Conservation (phyloP, 1,140 invertebrate species). For the Bombus haemorrhoidalis region DNA sequence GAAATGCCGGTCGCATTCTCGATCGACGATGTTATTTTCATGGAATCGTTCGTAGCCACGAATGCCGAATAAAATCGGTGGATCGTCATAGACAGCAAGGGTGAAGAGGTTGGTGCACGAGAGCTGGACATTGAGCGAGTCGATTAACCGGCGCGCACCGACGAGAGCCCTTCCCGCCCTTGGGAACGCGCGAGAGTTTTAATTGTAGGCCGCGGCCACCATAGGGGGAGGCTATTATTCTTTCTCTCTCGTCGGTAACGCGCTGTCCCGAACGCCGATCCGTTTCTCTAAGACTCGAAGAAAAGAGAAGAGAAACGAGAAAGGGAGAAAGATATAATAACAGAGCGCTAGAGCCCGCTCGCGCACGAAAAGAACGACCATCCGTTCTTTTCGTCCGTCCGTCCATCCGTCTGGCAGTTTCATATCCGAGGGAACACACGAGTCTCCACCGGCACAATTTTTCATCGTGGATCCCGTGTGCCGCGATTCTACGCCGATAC, state of each 20-base stretch:
- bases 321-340: conserved; percentile 78
- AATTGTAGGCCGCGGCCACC: conserved; percentile 78
- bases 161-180: conserved; percentile 62
- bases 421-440: conserved; percentile 61
- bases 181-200: conserved; percentile 75
- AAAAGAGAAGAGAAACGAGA: conserved; percentile 50
- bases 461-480: conserved; percentile 68
- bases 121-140: conserved; percentile 47
- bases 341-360: conserved; percentile 75
- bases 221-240: conserved; percentile 78
- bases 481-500: conserved; percentile 5
- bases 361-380: conserved; percentile 74
- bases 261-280: conserved; percentile 50
- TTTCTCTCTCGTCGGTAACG: conserved; percentile 70
- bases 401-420: conserved; percentile 74
- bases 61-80: neutral
- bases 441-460: conserved; percentile 71
- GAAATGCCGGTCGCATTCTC: neutral
- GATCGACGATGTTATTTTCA: neutral
- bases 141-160: conserved; percentile 60
- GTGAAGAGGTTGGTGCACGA: conserved; percentile 46
- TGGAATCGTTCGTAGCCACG: neutral
- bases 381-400: conserved; percentile 66
- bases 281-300: conserved; percentile 64
- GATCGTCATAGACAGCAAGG: conserved; percentile 5